phyloP scores from a whole-genome alignment of 2,797 vertebrate species.

The Thalassophryne amazonica region DNA sequence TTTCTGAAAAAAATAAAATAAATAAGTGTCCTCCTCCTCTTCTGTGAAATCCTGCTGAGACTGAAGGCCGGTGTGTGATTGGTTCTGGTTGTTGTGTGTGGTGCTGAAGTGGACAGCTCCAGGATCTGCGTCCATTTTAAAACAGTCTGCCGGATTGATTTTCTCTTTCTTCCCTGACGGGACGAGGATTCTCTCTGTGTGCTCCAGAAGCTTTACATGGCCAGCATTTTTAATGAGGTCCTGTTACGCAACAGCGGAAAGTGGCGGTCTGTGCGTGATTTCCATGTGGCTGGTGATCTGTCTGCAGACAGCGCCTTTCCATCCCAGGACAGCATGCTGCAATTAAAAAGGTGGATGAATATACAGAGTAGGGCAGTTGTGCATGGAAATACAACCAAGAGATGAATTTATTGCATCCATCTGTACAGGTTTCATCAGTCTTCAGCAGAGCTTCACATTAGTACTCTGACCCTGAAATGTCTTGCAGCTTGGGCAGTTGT shows the following conservation, averaged over 20 bases:
- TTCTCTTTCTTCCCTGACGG: neutral
- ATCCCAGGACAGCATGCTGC: neutral
- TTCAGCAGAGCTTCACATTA: slow-evolving; percentile 3
- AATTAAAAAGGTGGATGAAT: too few species aligned
- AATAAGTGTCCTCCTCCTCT: too few species aligned
- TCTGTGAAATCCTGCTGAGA: too few species aligned
- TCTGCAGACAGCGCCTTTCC: slow-evolving; percentile 9
- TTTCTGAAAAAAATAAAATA: neutral
- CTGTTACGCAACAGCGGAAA: slow-evolving; percentile 55
- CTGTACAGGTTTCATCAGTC: neutral
- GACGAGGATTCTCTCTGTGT: slow-evolving; percentile 6
- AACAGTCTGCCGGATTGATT: too few species aligned
- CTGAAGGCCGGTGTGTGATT: too few species aligned
- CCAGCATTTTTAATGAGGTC: slow-evolving; percentile 37
- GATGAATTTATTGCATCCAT: neutral
- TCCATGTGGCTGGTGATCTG: slow-evolving; percentile 16
- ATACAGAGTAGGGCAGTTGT: neutral
- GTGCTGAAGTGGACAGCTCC: slow-evolving; percentile 80
- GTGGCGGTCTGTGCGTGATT: slow-evolving; percentile 39
- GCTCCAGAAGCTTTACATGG: slow-evolving; percentile 18
- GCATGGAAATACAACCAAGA: neutral
- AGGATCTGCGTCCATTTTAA: slow-evolving; percentile 71
- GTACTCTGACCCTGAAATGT: slow-evolving; percentile 41
- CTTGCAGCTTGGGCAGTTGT: slow-evolving; percentile 33
- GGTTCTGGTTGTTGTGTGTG: too few species aligned